Evolutionary conservation across 2,888 invertebrate species (phyloP), one percentile per base, ranked within the genome.

Genomic region (Smittia aterrima): DNA sequence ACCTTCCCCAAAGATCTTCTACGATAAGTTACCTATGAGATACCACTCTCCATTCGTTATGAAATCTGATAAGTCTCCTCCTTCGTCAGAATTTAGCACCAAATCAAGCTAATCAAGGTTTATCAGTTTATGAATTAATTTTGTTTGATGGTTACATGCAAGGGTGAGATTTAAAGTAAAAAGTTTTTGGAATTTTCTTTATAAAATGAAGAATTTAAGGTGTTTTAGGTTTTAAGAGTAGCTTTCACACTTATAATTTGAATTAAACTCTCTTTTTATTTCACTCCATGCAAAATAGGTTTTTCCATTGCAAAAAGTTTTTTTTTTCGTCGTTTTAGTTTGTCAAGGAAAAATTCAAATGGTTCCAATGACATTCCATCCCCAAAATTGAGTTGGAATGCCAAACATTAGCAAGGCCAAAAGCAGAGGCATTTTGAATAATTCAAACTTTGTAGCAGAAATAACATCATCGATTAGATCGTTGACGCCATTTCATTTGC

Each of bases 21-120:
- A 40, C 16, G 38, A 58, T 22, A 72, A 1, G 91, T 90, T 86
- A 96, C 98, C 97, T 87, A 98, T 91, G 82, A 99, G 89, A 86
- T 97, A 95, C 98, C 98, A 99, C 87, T 99, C 99, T 80, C 98
- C 99, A 83, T 98, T 99, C 80, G 94, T 93, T 83, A 98, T 97
- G 88, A 98, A 99, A 86, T 94, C 95, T 79, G 95, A 92, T 80
- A 95, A 89, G 86, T 98, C 98, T 78, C 98, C 98, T 78, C 95
- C 96, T 79, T 89, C 89, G 82, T 93, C 92, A 81, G 93, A 93
- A 85, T 97, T 95, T 83, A 98, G 91, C 85, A 93, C 90, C 85
- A 99, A 91, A 88, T 98, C 96, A 87, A 99, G 89, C 92, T 95
- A 66, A 67, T 58, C 4, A 58, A 58, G 22, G 58, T 71, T 71